A percentile compares a stretch with the other conserved stretches of the same genome.
phyloP scores from a whole-genome alignment of 1,140 invertebrate genomes.

The Eurosta solidaginis region DNA sequence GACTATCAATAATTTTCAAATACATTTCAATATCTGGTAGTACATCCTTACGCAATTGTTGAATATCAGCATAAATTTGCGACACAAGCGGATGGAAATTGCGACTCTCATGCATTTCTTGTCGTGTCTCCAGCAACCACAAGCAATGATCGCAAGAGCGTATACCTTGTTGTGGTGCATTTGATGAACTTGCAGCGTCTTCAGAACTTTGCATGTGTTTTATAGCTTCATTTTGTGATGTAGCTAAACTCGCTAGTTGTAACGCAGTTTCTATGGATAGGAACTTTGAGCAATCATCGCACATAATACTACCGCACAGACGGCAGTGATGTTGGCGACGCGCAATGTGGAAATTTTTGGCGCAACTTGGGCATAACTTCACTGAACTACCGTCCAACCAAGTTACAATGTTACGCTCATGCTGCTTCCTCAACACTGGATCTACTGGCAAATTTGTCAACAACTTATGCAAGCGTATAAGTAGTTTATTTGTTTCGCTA shows the following conservation, averaged over 20 bases:
- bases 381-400: slow-evolving; percentile 94
- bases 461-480: slow-evolving; percentile 92
- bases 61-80: slow-evolving; percentile 82
- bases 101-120: slow-evolving; percentile 79
- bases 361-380: slow-evolving; percentile 88
- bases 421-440: slow-evolving; percentile 81
- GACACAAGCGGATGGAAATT: slow-evolving; percentile 79
- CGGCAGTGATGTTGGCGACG: slow-evolving; percentile 94
- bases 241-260: slow-evolving; percentile 51
- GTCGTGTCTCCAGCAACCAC: slow-evolving; percentile 76
- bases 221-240: slow-evolving; percentile 38
- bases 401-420: slow-evolving; percentile 78
- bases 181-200: slow-evolving; percentile 39
- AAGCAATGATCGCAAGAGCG: slow-evolving; percentile 85
- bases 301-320: slow-evolving; percentile 94
- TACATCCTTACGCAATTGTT: slow-evolving; percentile 75
- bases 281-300: slow-evolving; percentile 90
- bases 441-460: slow-evolving; percentile 82
- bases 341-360: slow-evolving; percentile 83
- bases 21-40: slow-evolving; percentile 80
- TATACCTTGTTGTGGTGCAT: slow-evolving; percentile 64
- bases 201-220: slow-evolving; percentile 34
- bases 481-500: slow-evolving; percentile 92
- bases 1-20: slow-evolving; percentile 75
- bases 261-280: slow-evolving; percentile 79